Evolutionary conservation across 1,140 invertebrate species (phyloP).

Genomic region (Coptotermes formosanus): DNA sequence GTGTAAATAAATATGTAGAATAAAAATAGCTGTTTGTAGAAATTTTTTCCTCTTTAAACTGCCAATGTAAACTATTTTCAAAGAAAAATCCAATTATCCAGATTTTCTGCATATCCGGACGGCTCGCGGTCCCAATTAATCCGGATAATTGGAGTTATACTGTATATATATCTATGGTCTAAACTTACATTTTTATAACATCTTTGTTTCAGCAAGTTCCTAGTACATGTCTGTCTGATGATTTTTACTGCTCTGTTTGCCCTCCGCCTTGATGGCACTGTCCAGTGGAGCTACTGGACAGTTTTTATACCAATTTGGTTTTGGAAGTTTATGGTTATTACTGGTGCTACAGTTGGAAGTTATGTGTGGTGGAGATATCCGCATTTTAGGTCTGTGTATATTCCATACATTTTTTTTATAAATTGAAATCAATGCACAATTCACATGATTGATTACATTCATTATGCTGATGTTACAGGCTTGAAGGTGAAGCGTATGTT

Average conservation of each 20-base stretch:
- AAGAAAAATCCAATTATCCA: too few relatives aligned
- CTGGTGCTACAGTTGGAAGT: slow-evolving; percentile 85
- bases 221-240: slow-evolving; percentile 90
- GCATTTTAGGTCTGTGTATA: slow-evolving; percentile 71
- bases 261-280: slow-evolving; percentile 81
- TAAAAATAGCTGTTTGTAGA: too few relatives aligned
- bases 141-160: too few relatives aligned
- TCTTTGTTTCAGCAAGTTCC: slow-evolving; percentile 81
- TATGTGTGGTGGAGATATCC: slow-evolving; percentile 94
- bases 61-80: too few relatives aligned
- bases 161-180: slow-evolving; percentile 20
- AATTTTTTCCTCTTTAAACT: too few relatives aligned
- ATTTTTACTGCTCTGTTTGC: slow-evolving; percentile 88
- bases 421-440: not conserved
- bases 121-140: too few relatives aligned
- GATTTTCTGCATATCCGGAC: too few relatives aligned
- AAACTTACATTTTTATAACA: slow-evolving; percentile 39
- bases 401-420: not conserved
- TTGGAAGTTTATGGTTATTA: slow-evolving; percentile 90
- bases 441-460: slow-evolving; percentile 30
- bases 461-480: slow-evolving; percentile 52
- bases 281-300: slow-evolving; percentile 91
- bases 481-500: slow-evolving; percentile 92
- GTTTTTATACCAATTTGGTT: slow-evolving; percentile 95
- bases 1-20: too few relatives aligned